Evolutionary conservation across 1,140 invertebrate species (phyloP).

Genomic region (Euwallacea fornicatus): DNA sequence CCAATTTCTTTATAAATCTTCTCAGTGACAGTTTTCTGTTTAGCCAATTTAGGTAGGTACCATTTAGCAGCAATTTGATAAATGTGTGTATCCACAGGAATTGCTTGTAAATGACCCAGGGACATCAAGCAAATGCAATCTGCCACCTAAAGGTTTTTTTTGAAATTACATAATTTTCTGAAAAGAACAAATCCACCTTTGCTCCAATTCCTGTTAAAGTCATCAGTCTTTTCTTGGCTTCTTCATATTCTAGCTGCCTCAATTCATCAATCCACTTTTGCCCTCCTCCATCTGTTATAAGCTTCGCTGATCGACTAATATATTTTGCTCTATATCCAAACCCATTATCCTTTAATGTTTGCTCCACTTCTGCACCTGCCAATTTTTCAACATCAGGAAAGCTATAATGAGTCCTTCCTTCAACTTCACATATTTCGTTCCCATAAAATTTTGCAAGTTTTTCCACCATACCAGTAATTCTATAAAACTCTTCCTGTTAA

Average conservation of each 20-base stretch:
- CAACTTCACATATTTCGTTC: slow-evolving; percentile 66
- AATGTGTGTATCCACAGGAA: slow-evolving; percentile 97
- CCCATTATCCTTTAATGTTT: slow-evolving; percentile 71
- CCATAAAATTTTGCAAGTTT: slow-evolving; percentile 86
- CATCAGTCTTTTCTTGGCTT: slow-evolving; percentile 74
- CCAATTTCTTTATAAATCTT: slow-evolving; percentile 85
- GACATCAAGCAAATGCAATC: slow-evolving; percentile 99
- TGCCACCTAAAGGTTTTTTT: slow-evolving; percentile 71
- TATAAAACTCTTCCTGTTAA: slow-evolving; percentile 46
- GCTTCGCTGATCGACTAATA: slow-evolving; percentile 72
- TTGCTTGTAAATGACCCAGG: slow-evolving; percentile 80
- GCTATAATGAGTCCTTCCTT: slow-evolving; percentile 69
- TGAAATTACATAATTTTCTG: not conserved
- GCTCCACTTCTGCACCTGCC: slow-evolving; percentile 65
- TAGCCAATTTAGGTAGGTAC: slow-evolving; percentile 79
- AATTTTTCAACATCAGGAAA: slow-evolving; percentile 80
- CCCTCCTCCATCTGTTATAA: slow-evolving; percentile 69
- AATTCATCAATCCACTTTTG: slow-evolving; percentile 72
- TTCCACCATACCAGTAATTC: slow-evolving; percentile 90
- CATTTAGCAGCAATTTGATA: slow-evolving; percentile 83
- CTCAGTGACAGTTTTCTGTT: slow-evolving; percentile 79
- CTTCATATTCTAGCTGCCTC: slow-evolving; percentile 67
- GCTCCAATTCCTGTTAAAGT: slow-evolving; percentile 83
- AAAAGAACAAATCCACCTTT: slow-evolving; percentile 63
- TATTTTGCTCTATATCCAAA: slow-evolving; percentile 94